A percentile compares a stretch with the other conserved stretches of the same genome.
Evolutionary conservation across 2,113 vertebrate species (phyloP).

Genomic region (Struthio camelus): DNA sequence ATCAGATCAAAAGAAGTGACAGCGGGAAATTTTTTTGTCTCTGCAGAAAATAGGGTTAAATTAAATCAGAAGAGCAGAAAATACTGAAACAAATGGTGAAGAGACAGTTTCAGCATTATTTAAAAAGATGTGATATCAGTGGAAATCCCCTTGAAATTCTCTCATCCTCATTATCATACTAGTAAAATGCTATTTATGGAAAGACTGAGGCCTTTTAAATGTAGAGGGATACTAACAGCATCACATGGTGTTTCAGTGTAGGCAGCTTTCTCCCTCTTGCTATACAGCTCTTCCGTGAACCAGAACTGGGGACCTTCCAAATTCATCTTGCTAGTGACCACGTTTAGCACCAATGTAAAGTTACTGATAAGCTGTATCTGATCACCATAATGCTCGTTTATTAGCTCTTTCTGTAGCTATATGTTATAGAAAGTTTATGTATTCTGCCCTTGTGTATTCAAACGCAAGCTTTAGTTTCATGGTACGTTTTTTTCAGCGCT

Average conservation of each 20-base stretch:
- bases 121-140: background rate
- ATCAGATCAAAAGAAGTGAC: background rate
- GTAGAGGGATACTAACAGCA: background rate
- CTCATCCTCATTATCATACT: background rate
- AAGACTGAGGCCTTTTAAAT: background rate
- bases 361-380: background rate
- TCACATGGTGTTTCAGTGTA: background rate
- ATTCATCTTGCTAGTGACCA: background rate
- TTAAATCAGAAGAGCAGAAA: conserved; percentile 4
- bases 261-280: background rate
- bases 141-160: conserved; percentile 6
- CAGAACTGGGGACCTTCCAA: background rate
- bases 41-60: conserved; percentile 3
- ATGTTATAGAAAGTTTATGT: background rate
- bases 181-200: background rate
- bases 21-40: conserved; percentile 8
- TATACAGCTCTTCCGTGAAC: background rate
- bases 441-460: background rate
- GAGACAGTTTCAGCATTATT: background rate
- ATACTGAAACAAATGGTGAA: conserved; percentile 11
- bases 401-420: background rate
- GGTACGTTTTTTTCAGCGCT: background rate
- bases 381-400: background rate
- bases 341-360: background rate
- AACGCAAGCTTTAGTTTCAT: background rate